These are phyloP conservation scores for Mythimna impura DNA, from an alignment of 2,888 invertebrate genomes.

Conservation along the genomic window DNA sequence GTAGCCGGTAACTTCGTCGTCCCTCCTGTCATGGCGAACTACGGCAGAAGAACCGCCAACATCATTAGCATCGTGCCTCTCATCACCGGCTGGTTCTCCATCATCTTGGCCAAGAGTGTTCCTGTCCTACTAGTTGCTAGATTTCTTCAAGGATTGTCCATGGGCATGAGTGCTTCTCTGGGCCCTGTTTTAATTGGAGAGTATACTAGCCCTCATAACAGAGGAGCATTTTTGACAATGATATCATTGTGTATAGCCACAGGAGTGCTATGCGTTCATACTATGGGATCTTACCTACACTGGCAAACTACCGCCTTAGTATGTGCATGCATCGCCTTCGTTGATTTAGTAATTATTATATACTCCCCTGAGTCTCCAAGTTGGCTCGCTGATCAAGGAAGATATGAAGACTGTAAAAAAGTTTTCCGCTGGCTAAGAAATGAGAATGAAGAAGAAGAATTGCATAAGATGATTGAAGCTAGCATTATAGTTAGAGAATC, in stretches of 20 bases:
- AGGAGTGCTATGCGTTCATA: slow-evolving; percentile 91
- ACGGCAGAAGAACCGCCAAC: slow-evolving; percentile 88
- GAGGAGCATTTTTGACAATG: slow-evolving; percentile 90
- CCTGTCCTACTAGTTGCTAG: slow-evolving; percentile 73
- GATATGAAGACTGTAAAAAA: slow-evolving; percentile 85
- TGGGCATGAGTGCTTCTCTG: slow-evolving; percentile 85
- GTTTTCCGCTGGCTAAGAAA: slow-evolving; percentile 90
- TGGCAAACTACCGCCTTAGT: slow-evolving; percentile 89
- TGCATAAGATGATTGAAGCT: slow-evolving; percentile 77
- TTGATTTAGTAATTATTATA: slow-evolving; percentile 79
- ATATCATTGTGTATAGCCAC: slow-evolving; percentile 89
- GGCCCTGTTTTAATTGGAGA: slow-evolving; percentile 88
- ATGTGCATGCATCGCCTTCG: slow-evolving; percentile 80
- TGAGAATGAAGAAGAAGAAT: slow-evolving; percentile 78
- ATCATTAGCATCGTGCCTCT: slow-evolving; percentile 83
- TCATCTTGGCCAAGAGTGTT: slow-evolving; percentile 77
- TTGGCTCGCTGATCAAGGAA: slow-evolving; percentile 90
- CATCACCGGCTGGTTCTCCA: slow-evolving; percentile 87
- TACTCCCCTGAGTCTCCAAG: slow-evolving; percentile 91
- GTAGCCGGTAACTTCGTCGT: slow-evolving; percentile 74
- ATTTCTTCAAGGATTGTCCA: slow-evolving; percentile 80
- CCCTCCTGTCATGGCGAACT: slow-evolving; percentile 83
- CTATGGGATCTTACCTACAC: slow-evolving; percentile 89
- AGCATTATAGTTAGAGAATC: slow-evolving; percentile 73
- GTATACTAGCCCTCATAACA: slow-evolving; percentile 88